Base-by-base conservation (phyloP, 1,140 invertebrate species). In the Lutraria rhynchaena region DNA sequence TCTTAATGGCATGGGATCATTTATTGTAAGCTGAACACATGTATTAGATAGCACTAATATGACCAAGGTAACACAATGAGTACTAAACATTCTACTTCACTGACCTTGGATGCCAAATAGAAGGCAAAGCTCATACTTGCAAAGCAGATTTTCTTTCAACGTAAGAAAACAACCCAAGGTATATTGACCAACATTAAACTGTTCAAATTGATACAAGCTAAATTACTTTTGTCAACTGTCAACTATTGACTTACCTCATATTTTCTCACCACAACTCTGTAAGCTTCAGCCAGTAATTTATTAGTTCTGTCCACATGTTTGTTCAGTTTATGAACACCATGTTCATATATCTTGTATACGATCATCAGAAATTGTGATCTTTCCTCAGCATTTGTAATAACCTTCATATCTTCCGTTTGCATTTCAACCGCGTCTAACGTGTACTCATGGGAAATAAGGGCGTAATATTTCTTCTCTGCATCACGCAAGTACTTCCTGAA, bases 401-500 rank as follows among this genome's bases (percentile, higher is more conserved):
- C 82, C 44, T 84, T 78, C 24, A 71, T 44, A 35, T 86, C 82
- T 22, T 84, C 67, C 29, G 80, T 80, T 57, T 81, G 70, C 33
- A 35, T n/a, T 57, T 85, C 82, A 29, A 89, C 65, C 5, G 86
- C 83, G 53, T 87, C 85, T 57, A 89, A 82, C 11, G 86, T 86
- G 53, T 82, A 84, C 29, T 67, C 46, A 57, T 96, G 93, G 0
- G 96, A 96, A 92, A 96, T 95, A 61, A 95, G 94, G 0, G 95
- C 95, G 78, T 96, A 93, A 85, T 96, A 95, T 84, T 95, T 94
- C 80, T 96, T 94, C 90, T 97, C 96, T 3, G 94, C 94, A 90
- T 97, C 96, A 67, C 96, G 93, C 55, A 98, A 93, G 89, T 97
- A 98, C 90, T 95, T 95, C 85, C 95, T 95, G 87, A 1, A 85